Conservation (phyloP, 2,797 vertebrate genomes). For the Anolis apletophallus region DNA sequence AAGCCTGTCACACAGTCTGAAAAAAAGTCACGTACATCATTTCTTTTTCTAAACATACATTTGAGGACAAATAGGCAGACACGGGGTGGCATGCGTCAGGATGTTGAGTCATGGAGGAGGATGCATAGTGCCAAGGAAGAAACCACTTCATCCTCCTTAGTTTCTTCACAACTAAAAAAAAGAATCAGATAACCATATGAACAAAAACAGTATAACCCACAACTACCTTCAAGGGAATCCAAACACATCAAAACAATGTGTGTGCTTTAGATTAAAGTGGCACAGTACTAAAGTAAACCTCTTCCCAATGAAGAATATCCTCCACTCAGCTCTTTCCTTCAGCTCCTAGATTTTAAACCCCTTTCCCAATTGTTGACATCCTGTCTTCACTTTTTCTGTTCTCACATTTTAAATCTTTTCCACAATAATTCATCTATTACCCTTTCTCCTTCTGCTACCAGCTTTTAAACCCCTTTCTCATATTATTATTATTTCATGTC, state of each 20-base stretch:
- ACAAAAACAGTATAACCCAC: not conserved
- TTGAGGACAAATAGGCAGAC: conserved; percentile 1
- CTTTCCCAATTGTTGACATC: too few species aligned
- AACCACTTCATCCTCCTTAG: not conserved
- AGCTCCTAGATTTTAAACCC: too few species aligned
- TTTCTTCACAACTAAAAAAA: not conserved
- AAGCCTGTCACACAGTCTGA: conserved; percentile 45
- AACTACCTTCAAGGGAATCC: not conserved
- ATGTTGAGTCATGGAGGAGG: not conserved
- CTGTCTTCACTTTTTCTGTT: too few species aligned
- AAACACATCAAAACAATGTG: conserved; percentile 4
- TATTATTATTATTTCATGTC: too few species aligned
- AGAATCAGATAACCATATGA: not conserved
- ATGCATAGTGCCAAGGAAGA: not conserved
- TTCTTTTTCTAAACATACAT: conserved; percentile 49
- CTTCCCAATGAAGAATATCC: too few species aligned
- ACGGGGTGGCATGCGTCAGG: not conserved
- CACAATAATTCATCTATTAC: too few species aligned
- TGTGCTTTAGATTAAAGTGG: conserved; percentile 7
- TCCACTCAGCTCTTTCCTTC: too few species aligned
- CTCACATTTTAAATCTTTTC: too few species aligned
- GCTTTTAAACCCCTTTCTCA: too few species aligned
- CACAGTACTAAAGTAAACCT: conserved; percentile 1
- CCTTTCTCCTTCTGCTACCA: too few species aligned
- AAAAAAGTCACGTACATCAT: conserved; percentile 37